Evolutionary conservation across 2,797 vertebrate genomes (phyloP).

Genomic region (Lacerta agilis): DNA sequence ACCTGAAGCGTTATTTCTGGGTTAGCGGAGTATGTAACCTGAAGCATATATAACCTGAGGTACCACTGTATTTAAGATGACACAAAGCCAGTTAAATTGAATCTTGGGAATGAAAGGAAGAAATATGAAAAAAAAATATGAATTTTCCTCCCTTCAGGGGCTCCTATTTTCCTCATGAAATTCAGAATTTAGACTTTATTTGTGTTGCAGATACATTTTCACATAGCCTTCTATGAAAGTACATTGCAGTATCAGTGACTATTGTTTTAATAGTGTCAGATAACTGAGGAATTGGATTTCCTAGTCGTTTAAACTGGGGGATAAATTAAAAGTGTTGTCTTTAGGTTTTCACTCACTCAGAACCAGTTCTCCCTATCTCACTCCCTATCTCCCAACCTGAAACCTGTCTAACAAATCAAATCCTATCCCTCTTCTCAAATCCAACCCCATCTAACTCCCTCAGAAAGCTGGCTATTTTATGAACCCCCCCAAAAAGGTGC

Average conservation of each 20-base stretch:
- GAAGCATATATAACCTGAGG: too few relatives aligned
- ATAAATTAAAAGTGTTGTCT: neutral
- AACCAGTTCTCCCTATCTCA: too few relatives aligned
- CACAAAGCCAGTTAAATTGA: neutral
- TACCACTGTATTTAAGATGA: neutral
- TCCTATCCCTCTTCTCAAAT: too few relatives aligned
- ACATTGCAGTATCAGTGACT: neutral
- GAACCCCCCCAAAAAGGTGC: too few relatives aligned
- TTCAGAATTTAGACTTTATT: neutral
- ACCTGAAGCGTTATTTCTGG: too few relatives aligned
- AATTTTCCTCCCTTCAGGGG: neutral
- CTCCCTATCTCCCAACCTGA: too few relatives aligned
- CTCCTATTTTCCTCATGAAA: neutral
- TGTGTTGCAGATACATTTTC: neutral
- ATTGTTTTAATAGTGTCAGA: neutral
- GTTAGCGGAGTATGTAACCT: too few relatives aligned
- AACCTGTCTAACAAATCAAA: too few relatives aligned
- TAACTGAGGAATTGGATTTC: neutral
- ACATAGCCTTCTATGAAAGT: rapidly evolving
- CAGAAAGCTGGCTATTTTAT: too few relatives aligned
- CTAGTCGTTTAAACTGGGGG: neutral
- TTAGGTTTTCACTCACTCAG: neutral
- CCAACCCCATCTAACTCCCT: too few relatives aligned
- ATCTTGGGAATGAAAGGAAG: neutral
- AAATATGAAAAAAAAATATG: neutral